Percentiles rank a stretch among this genome's conserved stretches.
These are phyloP conservation scores for Gymnogyps californianus DNA, from an alignment of 2,113 vertebrate species.

Conservation along the genomic window DNA sequence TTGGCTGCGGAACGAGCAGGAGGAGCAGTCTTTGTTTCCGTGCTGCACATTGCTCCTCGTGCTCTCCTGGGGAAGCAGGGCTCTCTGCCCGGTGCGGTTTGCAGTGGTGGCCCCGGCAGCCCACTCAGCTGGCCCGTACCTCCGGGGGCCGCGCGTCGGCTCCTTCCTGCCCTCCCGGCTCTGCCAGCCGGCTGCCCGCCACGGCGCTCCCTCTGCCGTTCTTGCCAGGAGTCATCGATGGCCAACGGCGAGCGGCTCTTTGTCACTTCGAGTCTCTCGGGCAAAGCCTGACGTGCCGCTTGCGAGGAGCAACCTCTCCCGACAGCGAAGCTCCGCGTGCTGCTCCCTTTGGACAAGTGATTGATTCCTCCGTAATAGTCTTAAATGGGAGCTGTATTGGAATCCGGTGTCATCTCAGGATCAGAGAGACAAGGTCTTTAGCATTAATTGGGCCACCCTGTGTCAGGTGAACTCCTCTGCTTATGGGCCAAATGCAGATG, in stretches of 20 bases:
- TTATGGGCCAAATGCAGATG: constrained; percentile 80
- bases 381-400: constrained; percentile 81
- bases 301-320: constrained; percentile 38
- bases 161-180: not conserved
- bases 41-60: fast-evolving
- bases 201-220: not conserved
- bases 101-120: not conserved
- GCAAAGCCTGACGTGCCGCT: constrained; percentile 60
- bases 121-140: not conserved
- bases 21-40: not conserved
- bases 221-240: constrained; percentile 66
- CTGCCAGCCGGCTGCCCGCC: not conserved
- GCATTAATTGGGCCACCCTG: constrained; percentile 85
- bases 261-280: constrained; percentile 78
- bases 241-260: constrained; percentile 73
- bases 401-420: constrained; percentile 28
- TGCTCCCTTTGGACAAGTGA: constrained; percentile 78
- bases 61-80: not conserved
- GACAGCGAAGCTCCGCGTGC: constrained; percentile 45
- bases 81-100: not conserved
- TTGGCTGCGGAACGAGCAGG: not conserved
- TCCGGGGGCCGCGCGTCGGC: not conserved
- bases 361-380: constrained; percentile 82
- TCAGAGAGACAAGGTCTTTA: constrained; percentile 74
- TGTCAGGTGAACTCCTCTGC: constrained; percentile 84